These are phyloP conservation scores for Colletes latitarsis DNA, from an alignment of 1,140 invertebrate genomes.

Conservation along the genomic window DNA sequence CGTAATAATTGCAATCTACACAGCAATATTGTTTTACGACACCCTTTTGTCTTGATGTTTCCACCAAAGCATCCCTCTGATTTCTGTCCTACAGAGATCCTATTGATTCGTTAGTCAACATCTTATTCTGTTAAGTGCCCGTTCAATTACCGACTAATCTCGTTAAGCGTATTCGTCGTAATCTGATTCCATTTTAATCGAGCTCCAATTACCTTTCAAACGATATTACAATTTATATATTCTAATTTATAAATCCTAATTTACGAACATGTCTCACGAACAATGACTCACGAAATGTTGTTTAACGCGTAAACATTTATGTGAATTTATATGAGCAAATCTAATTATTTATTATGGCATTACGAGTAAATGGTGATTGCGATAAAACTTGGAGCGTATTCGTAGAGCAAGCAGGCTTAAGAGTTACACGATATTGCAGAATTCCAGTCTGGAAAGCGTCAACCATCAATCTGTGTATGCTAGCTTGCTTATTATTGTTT, in stretches of 20 bases:
- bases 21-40: constrained; percentile 41
- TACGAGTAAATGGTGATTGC: too few relatives aligned
- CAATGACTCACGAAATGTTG: too few relatives aligned
- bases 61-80: constrained; percentile 12
- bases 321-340: too few relatives aligned
- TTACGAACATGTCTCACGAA: too few relatives aligned
- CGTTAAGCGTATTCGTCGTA: background rate
- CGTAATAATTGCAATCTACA: constrained; percentile 44
- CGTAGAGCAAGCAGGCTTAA: too few relatives aligned
- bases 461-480: too few relatives aligned
- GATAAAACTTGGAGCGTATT: too few relatives aligned
- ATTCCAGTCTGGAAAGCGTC: too few relatives aligned
- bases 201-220: background rate
- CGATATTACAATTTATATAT: background rate
- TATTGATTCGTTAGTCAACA: constrained; percentile 14
- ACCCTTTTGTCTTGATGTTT: constrained; percentile 31
- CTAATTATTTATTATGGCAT: too few relatives aligned
- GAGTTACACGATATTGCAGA: too few relatives aligned
- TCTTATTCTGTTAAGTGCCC: constrained; percentile 16
- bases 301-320: too few relatives aligned
- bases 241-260: background rate
- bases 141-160: constrained; percentile 17
- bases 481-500: too few relatives aligned
- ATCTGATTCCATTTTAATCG: background rate
- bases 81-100: constrained; percentile 5